A percentile compares a stretch with the other conserved stretches of the same genome.
Conservation (phyloP, 2,113 vertebrate species). For the Cisticola juncidis region DNA sequence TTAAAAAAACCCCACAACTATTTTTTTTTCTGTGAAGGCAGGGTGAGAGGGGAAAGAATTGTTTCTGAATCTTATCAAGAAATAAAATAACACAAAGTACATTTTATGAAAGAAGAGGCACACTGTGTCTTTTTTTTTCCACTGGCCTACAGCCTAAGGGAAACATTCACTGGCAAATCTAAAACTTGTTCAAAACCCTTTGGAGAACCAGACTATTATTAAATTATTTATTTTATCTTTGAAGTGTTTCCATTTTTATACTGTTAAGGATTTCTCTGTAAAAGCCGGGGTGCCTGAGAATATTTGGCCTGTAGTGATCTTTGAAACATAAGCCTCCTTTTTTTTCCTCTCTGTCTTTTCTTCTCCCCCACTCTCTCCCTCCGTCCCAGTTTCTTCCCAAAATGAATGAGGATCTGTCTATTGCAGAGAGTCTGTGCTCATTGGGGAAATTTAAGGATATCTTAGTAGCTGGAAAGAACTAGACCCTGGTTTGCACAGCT, state of each 20-base stretch:
- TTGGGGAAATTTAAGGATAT: conserved; percentile 13
- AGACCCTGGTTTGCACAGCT: background rate
- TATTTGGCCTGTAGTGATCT: conserved; percentile 58
- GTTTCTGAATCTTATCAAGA: conserved; percentile 46
- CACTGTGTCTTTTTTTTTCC: conserved; percentile 36
- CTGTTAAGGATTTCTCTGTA: conserved; percentile 57
- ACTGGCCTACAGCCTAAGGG: conserved; percentile 60
- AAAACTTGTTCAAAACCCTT: conserved; percentile 67
- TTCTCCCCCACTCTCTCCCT: conserved; percentile 4
- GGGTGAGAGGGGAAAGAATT: background rate
- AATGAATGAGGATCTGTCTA: conserved; percentile 23
- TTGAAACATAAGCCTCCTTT: conserved; percentile 34
- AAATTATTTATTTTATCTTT: conserved; percentile 72
- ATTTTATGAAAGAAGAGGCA: conserved; percentile 11
- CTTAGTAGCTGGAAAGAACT: background rate
- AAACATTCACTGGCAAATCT: conserved; percentile 66
- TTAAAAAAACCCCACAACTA: background rate
- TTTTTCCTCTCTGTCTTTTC: background rate
- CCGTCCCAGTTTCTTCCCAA: conserved; percentile 7
- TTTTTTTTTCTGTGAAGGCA: background rate
- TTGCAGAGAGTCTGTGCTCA: background rate
- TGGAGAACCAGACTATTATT: conserved; percentile 59
- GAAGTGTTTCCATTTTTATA: conserved; percentile 67
- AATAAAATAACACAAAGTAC: conserved; percentile 40
- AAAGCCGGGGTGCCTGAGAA: conserved; percentile 36